Evolutionary conservation across 1,140 invertebrate genomes (phyloP), one percentile per base, ranked within the genome.

Genomic region (Nephila pilipes): DNA sequence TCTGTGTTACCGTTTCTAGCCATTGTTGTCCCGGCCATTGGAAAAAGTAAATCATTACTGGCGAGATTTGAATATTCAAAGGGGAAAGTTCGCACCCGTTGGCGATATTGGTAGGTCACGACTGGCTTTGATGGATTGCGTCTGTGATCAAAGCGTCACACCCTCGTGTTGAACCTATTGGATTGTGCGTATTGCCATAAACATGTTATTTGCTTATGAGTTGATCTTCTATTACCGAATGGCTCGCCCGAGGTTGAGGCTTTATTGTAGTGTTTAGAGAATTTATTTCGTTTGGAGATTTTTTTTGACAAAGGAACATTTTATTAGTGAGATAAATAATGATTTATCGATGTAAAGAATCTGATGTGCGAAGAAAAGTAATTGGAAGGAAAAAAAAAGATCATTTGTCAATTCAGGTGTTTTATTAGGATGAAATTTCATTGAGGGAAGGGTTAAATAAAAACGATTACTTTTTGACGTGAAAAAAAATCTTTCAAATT

Each of bases 81-180:
- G 29, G 69, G 32, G 69, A 75, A 36, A 75, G 69, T 75, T 75
- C 69, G 16, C 29, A 36, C 29, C 69, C 69, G 18, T 32, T 75
- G 69, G 69, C 69, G 29, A 75, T 75, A 75, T 75, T 75, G 69
- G 29, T 75, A 36, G 69, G 69, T 75, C 69, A 75, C 69, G 69
- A 75, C 18, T 75, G 69, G 69, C 25, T 75, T 75, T 75, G 69
- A 75, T 75, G 69, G 69, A 75, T 75, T 18, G 69, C 32, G 69
- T 75, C 69, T 75, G 29, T 20, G 29, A 75, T 75, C 69, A 32
- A 18, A 29, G 65, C 29, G 69, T 75, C 69, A 75, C 69, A 75
- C 69, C 69, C 69, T 32, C 6, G 3, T 14, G 29, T 36, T 75
- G 69, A 32, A 75, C 18, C 69, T 75, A 75, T 75, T 18, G 32